phyloP scores from a whole-genome alignment of 2,888 invertebrate species.

The Lampropteryx suffumata region DNA sequence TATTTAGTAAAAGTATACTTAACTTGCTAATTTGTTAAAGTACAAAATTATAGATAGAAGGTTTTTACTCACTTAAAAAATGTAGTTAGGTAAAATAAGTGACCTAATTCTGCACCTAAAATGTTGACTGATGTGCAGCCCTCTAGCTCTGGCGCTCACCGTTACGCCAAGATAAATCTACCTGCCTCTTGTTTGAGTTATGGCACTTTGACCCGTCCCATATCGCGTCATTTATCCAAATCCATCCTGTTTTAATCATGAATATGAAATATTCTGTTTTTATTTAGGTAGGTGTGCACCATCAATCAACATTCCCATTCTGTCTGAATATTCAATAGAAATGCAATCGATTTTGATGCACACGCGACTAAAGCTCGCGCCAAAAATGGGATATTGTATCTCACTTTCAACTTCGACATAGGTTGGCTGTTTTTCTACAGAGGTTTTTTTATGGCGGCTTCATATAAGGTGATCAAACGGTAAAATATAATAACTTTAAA shows the following conservation, averaged over 20 bases:
- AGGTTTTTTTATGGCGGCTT: too few relatives aligned
- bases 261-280: constrained; percentile 20
- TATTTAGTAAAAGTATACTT: too few relatives aligned
- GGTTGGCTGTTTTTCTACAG: too few relatives aligned
- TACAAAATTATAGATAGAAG: too few relatives aligned
- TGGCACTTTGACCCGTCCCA: constrained; percentile 44
- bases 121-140: too few relatives aligned
- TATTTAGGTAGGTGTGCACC: constrained; percentile 13
- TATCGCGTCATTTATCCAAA: constrained; percentile 28
- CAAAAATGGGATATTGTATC: constrained; percentile 25
- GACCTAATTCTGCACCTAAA: too few relatives aligned
- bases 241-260: constrained; percentile 29
- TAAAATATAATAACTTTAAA: too few relatives aligned
- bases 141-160: constrained; percentile 1
- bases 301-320: constrained; percentile 19
- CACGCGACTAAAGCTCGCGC: constrained; percentile 18
- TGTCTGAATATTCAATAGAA: constrained; percentile 23
- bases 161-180: constrained; percentile 51
- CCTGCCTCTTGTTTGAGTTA: constrained; percentile 58
- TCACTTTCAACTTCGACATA: constrained; percentile 18
- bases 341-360: constrained; percentile 22
- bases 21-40: too few relatives aligned
- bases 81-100: too few relatives aligned
- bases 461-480: too few relatives aligned
- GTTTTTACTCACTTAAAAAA: too few relatives aligned